phyloP scores from a whole-genome alignment of 2,113 vertebrate genomes.

The Syrrhaptes paradoxus region DNA sequence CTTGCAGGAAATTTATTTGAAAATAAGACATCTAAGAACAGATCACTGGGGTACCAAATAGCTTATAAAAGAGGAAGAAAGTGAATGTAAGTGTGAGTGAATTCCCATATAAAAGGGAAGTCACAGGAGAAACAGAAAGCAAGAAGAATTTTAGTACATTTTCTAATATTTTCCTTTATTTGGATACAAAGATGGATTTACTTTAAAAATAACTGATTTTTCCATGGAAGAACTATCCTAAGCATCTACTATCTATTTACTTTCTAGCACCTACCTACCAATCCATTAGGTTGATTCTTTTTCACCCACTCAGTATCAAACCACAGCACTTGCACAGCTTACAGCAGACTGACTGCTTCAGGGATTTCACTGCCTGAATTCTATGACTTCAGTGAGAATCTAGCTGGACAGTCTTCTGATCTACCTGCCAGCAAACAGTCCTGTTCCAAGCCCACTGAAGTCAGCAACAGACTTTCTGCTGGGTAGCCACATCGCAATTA shows the following conservation, averaged over 20 bases:
- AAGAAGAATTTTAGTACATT: background rate
- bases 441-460: background rate
- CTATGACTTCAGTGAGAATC: background rate
- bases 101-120: background rate
- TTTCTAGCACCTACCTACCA: background rate
- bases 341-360: background rate
- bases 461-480: background rate
- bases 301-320: background rate
- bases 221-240: background rate
- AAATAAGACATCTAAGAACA: background rate
- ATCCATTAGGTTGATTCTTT: background rate
- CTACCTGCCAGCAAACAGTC: background rate
- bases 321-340: background rate
- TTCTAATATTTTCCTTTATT: background rate
- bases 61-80: background rate
- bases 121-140: background rate
- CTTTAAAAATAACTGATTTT: background rate
- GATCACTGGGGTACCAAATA: background rate
- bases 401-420: background rate
- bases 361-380: background rate
- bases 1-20: background rate
- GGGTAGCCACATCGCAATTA: background rate
- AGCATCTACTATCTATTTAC: background rate
- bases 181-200: background rate
- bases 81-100: background rate